phyloP scores from a whole-genome alignment of 1,140 invertebrate genomes.

The Neelides sp. region DNA sequence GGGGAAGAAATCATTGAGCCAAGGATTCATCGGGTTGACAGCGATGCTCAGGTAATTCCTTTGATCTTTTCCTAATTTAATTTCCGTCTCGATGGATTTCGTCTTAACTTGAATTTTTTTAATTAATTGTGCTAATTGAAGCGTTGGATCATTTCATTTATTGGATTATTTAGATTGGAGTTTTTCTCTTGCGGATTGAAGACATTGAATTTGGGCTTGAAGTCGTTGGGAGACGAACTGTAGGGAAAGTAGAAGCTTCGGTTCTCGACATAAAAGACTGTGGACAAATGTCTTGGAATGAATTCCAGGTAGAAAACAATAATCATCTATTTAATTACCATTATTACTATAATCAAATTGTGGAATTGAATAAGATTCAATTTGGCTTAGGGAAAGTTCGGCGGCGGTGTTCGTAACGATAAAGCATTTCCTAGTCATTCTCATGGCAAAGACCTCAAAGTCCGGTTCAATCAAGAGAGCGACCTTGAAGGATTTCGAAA shows the following conservation, averaged over 20 bases:
- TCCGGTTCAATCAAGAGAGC: slow-evolving; percentile 40
- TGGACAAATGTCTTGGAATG: slow-evolving; percentile 76
- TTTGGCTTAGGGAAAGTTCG: not conserved
- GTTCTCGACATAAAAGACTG: slow-evolving; percentile 67
- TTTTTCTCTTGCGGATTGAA: slow-evolving; percentile 64
- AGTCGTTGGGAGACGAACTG: slow-evolving; percentile 55
- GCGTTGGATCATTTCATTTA: not conserved
- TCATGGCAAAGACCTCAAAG: slow-evolving; percentile 39
- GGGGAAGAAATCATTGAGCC: slow-evolving; percentile 45
- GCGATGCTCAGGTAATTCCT: slow-evolving; percentile 1
- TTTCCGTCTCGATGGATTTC: slow-evolving; percentile 1
- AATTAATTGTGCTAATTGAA: not conserved
- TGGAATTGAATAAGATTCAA: not conserved
- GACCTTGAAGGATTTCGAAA: slow-evolving; percentile 6
- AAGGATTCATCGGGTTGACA: not conserved
- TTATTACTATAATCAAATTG: not conserved
- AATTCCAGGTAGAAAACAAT: slow-evolving; percentile 61
- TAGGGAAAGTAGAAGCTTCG: slow-evolving; percentile 60
- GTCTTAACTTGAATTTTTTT: slow-evolving; percentile 1
- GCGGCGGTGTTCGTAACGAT: not conserved
- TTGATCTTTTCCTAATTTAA: slow-evolving; percentile 9
- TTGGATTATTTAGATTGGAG: slow-evolving; percentile 52
- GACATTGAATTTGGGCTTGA: slow-evolving; percentile 71
- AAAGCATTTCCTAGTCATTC: slow-evolving; percentile 20
- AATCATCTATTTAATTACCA: not conserved